These are phyloP conservation scores for Drosophila teissieri DNA, from an alignment of 1,140 invertebrate species.

Conservation along the genomic window DNA sequence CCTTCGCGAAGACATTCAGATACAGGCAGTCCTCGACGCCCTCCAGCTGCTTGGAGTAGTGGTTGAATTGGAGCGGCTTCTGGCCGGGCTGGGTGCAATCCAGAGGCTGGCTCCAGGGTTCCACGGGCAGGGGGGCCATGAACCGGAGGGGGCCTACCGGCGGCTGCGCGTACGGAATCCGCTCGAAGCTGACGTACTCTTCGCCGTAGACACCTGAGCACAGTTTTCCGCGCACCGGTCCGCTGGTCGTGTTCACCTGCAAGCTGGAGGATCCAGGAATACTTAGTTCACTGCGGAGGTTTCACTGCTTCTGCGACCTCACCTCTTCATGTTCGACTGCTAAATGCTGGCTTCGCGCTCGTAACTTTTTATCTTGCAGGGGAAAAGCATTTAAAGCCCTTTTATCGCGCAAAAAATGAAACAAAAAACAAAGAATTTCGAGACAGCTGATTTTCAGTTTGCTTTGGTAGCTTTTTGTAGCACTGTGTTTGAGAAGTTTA, in stretches of 20 bases:
- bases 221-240: slow-evolving; percentile 48
- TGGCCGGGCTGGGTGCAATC: slow-evolving; percentile 67
- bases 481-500: neutral
- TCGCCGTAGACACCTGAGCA: slow-evolving; percentile 64
- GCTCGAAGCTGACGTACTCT: slow-evolving; percentile 83
- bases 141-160: slow-evolving; percentile 88
- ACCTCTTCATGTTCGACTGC: slow-evolving; percentile 40
- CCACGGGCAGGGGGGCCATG: slow-evolving; percentile 85
- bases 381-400: slow-evolving; percentile 46
- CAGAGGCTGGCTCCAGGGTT: slow-evolving; percentile 85
- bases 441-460: slow-evolving; percentile 51
- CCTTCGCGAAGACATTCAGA: slow-evolving; percentile 85
- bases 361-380: slow-evolving; percentile 31
- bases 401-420: slow-evolving; percentile 28
- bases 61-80: slow-evolving; percentile 69
- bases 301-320: slow-evolving; percentile 5
- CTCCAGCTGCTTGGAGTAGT: slow-evolving; percentile 39
- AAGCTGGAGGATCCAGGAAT: neutral
- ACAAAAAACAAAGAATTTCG: neutral
- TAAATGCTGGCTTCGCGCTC: slow-evolving; percentile 19
- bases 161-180: slow-evolving; percentile 89
- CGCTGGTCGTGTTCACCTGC: slow-evolving; percentile 44
- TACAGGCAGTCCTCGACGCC: slow-evolving; percentile 86
- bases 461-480: slow-evolving; percentile 19
- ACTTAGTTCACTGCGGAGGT: neutral